Conservation (phyloP, 2,797 vertebrate species). For the Naso thynnoides region DNA sequence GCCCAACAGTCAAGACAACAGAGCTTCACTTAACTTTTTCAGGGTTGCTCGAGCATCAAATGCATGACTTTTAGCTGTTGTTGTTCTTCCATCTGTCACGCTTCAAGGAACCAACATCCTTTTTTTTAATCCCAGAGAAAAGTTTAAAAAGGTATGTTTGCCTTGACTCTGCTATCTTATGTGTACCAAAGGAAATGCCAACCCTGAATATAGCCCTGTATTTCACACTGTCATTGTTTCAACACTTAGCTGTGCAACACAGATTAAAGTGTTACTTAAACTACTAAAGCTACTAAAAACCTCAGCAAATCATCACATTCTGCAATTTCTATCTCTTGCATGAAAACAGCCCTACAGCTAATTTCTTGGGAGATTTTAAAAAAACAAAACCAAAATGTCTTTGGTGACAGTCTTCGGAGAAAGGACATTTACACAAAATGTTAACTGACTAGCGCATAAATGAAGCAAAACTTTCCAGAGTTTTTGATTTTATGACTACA, state of each 20-base stretch:
- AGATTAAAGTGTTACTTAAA: constrained; percentile 57
- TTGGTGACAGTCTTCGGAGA: constrained; percentile 42
- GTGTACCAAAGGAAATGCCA: constrained; percentile 66
- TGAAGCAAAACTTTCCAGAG: neutral
- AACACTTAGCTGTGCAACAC: constrained; percentile 51
- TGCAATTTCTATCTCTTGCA: constrained; percentile 48
- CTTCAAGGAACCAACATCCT: constrained; percentile 70
- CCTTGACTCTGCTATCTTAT: constrained; percentile 60
- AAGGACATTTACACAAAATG: too few relatives aligned
- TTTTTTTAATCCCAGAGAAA: constrained; percentile 64
- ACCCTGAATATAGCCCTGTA: constrained; percentile 59
- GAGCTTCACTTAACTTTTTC: constrained; percentile 77
- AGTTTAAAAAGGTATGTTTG: constrained; percentile 67
- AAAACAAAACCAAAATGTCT: constrained; percentile 56
- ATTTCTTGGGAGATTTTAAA: constrained; percentile 58
- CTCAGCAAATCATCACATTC: constrained; percentile 58
- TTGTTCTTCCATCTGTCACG: constrained; percentile 78
- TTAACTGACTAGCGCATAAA: neutral
- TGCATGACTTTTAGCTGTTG: constrained; percentile 74
- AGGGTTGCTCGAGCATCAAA: constrained; percentile 79
- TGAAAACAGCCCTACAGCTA: constrained; percentile 48
- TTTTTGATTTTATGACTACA: neutral
- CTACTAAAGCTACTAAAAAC: constrained; percentile 51
- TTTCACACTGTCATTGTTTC: constrained; percentile 61
- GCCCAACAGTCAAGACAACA: constrained; percentile 73